These are phyloP conservation scores for Mustelus asterias DNA, from an alignment of 2,113 vertebrate genomes.

Conservation along the genomic window DNA sequence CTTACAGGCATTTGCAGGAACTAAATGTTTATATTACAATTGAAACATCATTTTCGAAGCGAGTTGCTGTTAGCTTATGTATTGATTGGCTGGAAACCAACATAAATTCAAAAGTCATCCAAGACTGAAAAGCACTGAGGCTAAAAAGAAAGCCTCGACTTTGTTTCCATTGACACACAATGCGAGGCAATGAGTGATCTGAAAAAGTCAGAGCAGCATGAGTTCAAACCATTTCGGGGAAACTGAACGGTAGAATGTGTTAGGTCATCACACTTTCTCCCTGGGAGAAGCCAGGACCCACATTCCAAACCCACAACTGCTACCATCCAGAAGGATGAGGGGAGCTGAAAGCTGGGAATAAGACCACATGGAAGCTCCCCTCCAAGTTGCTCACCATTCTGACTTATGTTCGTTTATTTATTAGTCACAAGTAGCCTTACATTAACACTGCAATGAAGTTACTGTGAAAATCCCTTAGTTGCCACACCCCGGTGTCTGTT, in stretches of 20 bases:
- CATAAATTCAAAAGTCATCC: constrained; percentile 29
- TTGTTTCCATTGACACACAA: not conserved
- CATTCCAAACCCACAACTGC: no score
- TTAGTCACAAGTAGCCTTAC: no score
- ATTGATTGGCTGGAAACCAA: constrained; percentile 20
- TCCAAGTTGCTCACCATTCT: no score
- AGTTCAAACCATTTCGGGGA: not conserved
- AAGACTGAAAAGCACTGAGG: not conserved
- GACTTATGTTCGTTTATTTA: no score
- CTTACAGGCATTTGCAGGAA: constrained; percentile 1
- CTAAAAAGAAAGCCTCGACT: not conserved
- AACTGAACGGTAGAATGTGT: not conserved
- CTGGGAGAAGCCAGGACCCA: no score
- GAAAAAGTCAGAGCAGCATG: not conserved
- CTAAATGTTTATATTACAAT: constrained; percentile 6
- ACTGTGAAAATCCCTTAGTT: no score
- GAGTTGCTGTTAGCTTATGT: not conserved
- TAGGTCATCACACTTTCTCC: not conserved
- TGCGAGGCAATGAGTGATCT: no score
- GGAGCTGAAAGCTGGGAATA: no score
- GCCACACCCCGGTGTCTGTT: no score
- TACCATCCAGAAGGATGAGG: no score
- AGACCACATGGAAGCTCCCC: no score
- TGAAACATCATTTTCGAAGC: not conserved
- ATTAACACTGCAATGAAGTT: no score